Base-by-base conservation (phyloP, 2,888 invertebrate species). In the Drosophila limbata region DNA sequence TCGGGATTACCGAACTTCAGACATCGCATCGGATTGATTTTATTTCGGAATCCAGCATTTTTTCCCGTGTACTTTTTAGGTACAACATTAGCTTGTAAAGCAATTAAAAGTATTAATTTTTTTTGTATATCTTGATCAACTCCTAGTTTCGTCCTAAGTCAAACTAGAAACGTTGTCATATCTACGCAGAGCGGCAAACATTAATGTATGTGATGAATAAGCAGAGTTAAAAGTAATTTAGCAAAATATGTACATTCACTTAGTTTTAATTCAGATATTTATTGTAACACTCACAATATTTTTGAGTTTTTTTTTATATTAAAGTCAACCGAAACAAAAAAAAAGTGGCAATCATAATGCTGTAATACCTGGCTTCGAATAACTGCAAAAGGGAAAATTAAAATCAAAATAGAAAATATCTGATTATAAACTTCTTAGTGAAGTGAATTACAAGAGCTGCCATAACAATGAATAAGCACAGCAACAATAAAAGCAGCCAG, bases 391-490 rank as follows among this genome's bases (percentile, higher is more conserved):
- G 11, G n/a, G n/a, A 28, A 37, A 6, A 40, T 56, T 50, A 45
- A 33, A 52, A 61, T 25, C 13, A 9, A 21, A 31, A 33, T 35
- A 13, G 19, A 25, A n/a, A 15, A 37, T 40, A 50, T 45, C 48
- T 71, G 35, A 33, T 57, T 11, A 44, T 42, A 57, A 68, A 79
- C 48, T 71, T 65, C 37, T 40, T 68, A 62, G 68, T 65, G 45
- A 61, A 68, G 44, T 21, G 28, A 59, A 62, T 67, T 62, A 31
- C 40, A 21, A 25, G 45, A 50, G 19, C 37, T 65, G 56, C 17
- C 56, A 57, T 39, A 40, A 17, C 48, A 57, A 47, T 39, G 17
- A 44, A 74, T 21, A 42, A 47, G 42, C 37, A 62, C 42, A 61
- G 40, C 40, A 15, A 66, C 19, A 51, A 61, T 11, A 42, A 42